A percentile compares a stretch with the other conserved stretches of the same genome.
Conservation (phyloP, 2,113 vertebrate species). For the Oreotrochilus melanogaster region DNA sequence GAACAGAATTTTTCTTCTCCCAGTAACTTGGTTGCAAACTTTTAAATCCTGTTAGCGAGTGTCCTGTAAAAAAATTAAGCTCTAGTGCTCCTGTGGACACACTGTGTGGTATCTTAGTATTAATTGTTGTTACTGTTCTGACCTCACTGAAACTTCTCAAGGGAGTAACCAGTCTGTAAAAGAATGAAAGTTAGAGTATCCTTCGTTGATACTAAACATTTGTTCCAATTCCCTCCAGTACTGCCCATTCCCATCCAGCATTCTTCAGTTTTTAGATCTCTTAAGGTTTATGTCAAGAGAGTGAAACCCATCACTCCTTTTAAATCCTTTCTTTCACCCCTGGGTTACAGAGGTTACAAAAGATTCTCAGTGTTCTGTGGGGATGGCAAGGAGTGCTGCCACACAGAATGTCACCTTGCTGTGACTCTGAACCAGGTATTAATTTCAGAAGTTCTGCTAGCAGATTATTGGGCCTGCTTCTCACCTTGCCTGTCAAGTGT, state of each 20-base stretch:
- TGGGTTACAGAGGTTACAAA: neutral
- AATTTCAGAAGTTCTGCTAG: neutral
- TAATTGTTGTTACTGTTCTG: neutral
- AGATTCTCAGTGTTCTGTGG: neutral
- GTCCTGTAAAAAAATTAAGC: neutral
- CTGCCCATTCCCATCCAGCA: neutral
- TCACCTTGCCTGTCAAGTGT: neutral
- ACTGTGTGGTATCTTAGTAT: neutral
- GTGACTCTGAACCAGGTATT: neutral
- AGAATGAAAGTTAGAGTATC: neutral
- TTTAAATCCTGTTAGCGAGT: neutral
- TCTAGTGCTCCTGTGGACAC: neutral
- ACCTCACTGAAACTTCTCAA: neutral
- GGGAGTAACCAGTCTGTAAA: neutral
- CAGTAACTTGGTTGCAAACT: neutral
- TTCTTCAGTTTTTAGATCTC: neutral
- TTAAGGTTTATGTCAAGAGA: neutral
- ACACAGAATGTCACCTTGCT: neutral
- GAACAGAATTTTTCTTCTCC: neutral
- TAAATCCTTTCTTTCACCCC: neutral
- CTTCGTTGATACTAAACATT: neutral
- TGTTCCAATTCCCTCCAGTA: neutral
- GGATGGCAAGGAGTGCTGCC: neutral
- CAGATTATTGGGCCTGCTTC: rapidly evolving
- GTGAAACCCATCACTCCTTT: neutral